Conservation (phyloP, 2,888 invertebrate genomes). For the Lasiommata megera region DNA sequence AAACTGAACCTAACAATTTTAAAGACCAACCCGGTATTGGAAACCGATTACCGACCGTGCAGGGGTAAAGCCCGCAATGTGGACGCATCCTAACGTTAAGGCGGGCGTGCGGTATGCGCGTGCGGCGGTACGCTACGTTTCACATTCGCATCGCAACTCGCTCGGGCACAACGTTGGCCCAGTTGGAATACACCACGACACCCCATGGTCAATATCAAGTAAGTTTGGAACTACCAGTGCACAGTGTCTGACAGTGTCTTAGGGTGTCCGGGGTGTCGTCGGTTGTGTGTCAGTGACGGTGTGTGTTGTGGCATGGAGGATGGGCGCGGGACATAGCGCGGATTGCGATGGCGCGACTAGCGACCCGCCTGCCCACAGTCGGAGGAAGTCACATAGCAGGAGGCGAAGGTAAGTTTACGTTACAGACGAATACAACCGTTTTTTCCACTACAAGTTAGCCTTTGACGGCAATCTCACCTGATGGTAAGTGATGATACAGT, state of each 20-base stretch:
- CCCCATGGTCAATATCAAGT: slow-evolving; percentile 19
- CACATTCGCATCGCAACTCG: slow-evolving; percentile 72
- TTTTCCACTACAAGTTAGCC: too few relatives aligned
- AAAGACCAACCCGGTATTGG: too few relatives aligned
- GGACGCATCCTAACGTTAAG: slow-evolving; percentile 28
- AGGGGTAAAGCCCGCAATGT: background rate
- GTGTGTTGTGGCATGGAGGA: slow-evolving; percentile 74
- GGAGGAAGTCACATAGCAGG: slow-evolving; percentile 62
- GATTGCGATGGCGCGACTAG: slow-evolving; percentile 75
- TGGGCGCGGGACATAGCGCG: slow-evolving; percentile 78
- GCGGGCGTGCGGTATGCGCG: slow-evolving; percentile 58
- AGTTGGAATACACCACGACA: slow-evolving; percentile 30
- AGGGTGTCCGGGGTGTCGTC: slow-evolving; percentile 59
- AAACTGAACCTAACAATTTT: too few relatives aligned
- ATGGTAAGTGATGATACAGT: too few relatives aligned
- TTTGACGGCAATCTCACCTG: too few relatives aligned
- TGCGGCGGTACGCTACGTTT: slow-evolving; percentile 74
- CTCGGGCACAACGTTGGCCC: slow-evolving; percentile 60
- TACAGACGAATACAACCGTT: too few relatives aligned
- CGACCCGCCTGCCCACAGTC: slow-evolving; percentile 72
- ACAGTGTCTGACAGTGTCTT: slow-evolving; percentile 23
- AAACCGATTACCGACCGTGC: too few relatives aligned
- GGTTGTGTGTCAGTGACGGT: slow-evolving; percentile 66
- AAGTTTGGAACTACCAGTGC: slow-evolving; percentile 16
- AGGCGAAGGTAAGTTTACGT: slow-evolving; percentile 65